Base-by-base conservation (phyloP, 2,797 vertebrate species). In the Decapterus maruadsi region DNA sequence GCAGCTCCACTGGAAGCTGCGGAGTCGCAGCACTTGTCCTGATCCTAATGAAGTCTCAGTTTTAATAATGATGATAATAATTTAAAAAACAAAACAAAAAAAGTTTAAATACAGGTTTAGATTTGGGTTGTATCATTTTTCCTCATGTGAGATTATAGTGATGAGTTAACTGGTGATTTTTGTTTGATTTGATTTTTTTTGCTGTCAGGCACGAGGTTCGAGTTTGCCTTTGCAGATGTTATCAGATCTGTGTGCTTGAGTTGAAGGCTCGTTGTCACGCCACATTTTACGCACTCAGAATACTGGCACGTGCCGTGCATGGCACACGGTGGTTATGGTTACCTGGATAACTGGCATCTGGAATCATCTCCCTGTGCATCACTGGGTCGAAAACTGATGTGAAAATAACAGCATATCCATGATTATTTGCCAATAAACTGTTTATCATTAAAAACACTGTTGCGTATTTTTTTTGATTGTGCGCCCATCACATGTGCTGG, bases 251-350 rank as follows among this genome's bases (percentile, higher is more conserved):
- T 38, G 4, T 59, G 53, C 3, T 55, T n/a, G 8, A 36, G 3
- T 45, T 45, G 43, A 16, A 11, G 38, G 46, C 12, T 29, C 26
- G 36, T 42, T 68, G 9, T 46, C 34, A 43, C 56, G 56, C 19
- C 72, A 65, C 46, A 40, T 78, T 92, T 89, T 90, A 87, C 85
- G 85, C 88, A 80, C 48, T 66, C 14, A 53, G 50, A 64, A 34
- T 62, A 29, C 36, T 74, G 55, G 58, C 71, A 72, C 54, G 3
- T 59, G 13, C 2, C 11, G 6, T 60, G 22, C 31, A 38, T 17
- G 20, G 6, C 12, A n/a, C n/a, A 38, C 19, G 2, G 12, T 45
- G 36, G 1, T 38, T 13, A n/a, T 45, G 42, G 22, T 11, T 46
- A 76, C 29, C 20, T 42, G 12, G 31, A 13, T 68, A 54, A 63